phyloP scores from a whole-genome alignment of 2,113 vertebrate genomes.

The Mormoops blainvillei region DNA sequence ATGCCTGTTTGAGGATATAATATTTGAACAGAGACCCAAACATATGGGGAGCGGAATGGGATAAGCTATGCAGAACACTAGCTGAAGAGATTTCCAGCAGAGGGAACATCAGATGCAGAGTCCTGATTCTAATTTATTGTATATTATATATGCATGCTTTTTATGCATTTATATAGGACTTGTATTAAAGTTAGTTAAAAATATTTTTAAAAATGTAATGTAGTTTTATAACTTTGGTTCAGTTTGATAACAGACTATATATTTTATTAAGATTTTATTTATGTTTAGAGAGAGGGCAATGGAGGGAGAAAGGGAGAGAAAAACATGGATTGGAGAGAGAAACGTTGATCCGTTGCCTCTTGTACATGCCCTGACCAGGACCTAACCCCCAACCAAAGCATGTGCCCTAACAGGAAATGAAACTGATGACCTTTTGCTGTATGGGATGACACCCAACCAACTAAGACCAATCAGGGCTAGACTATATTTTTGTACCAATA shows the following conservation, averaged over 20 bases:
- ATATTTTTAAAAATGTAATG: background rate
- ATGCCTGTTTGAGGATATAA: background rate
- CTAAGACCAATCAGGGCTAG: background rate
- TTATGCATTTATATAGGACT: background rate
- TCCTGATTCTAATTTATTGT: background rate
- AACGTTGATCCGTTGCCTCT: no score
- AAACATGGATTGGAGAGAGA: no score
- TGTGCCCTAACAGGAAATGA: no score
- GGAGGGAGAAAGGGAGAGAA: no score
- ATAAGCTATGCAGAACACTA: background rate
- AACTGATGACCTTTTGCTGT: no score
- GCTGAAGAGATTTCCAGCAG: background rate
- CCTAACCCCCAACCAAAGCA: no score
- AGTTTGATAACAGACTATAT: background rate
- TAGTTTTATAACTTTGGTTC: background rate
- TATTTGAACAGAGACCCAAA: background rate
- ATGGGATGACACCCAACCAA: no score
- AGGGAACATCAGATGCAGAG: background rate
- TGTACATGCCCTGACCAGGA: no score
- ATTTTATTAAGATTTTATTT: no score
- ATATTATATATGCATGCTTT: background rate
- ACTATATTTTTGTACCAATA: background rate
- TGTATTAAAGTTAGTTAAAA: background rate
- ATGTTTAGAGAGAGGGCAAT: no score
- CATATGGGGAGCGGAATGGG: background rate